phyloP scores from a whole-genome alignment of 2,888 invertebrate genomes.

The Spilosoma lubricipeda region DNA sequence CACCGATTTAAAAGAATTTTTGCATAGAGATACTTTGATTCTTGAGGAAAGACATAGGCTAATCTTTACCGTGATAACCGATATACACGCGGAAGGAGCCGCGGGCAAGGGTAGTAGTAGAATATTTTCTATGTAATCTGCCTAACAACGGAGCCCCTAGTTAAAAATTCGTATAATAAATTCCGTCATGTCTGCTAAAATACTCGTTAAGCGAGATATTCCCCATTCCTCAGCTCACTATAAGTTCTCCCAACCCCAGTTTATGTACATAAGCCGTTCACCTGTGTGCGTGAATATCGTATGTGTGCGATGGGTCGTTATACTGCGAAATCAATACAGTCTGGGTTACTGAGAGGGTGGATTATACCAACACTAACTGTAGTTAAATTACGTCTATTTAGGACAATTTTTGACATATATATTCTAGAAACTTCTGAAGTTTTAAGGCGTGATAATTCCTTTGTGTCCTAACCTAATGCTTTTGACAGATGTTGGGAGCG shows the following conservation, averaged over 20 bases:
- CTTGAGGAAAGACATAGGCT: too few relatives aligned
- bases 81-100: too few relatives aligned
- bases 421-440: not conserved
- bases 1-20: too few relatives aligned
- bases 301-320: conserved; percentile 45
- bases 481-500: too few relatives aligned
- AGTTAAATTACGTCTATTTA: conserved; percentile 8
- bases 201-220: conserved; percentile 13
- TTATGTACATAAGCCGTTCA: not conserved
- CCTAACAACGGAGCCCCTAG: not conserved
- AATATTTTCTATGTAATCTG: too few relatives aligned
- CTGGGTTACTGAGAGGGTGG: conserved; percentile 49
- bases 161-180: not conserved
- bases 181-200: not conserved
- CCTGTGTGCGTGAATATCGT: not conserved
- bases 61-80: too few relatives aligned
- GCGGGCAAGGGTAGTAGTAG: too few relatives aligned
- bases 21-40: too few relatives aligned
- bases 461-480: not conserved
- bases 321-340: conserved; percentile 60
- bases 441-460: not conserved
- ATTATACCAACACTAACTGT: conserved; percentile 31
- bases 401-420: not conserved
- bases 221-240: conserved; percentile 4
- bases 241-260: conserved; percentile 2